Conservation (phyloP, 2,113 vertebrate genomes). For the Solea solea region DNA sequence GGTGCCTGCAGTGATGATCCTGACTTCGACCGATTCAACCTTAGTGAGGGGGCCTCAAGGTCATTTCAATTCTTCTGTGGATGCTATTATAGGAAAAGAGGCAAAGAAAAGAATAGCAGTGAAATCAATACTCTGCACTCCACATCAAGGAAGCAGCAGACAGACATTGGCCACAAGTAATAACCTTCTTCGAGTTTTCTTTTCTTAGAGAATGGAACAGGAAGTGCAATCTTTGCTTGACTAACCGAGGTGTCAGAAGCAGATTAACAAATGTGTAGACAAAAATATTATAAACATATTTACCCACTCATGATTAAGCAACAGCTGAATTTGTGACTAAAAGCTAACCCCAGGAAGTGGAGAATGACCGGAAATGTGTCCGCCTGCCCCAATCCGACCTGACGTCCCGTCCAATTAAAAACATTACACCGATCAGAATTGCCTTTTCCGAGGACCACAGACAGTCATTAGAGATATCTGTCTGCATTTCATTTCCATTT, state of each 20-base stretch:
- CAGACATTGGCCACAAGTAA: background rate
- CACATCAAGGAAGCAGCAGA: conserved; percentile 11
- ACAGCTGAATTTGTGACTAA: conserved; percentile 23
- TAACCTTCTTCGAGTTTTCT: background rate
- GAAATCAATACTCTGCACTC: conserved; percentile 15
- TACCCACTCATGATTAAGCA: conserved; percentile 35
- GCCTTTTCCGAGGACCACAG: conserved; percentile 30
- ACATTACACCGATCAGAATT: conserved; percentile 40
- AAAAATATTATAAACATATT: background rate
- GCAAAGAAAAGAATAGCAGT: conserved; percentile 7
- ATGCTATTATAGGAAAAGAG: conserved; percentile 66
- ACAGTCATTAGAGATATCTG: conserved; percentile 49
- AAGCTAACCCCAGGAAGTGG: conserved; percentile 16
- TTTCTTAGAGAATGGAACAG: background rate
- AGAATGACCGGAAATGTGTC: conserved; percentile 37
- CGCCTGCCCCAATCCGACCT: conserved; percentile 33
- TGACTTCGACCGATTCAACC: background rate
- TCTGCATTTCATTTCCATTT: conserved; percentile 68
- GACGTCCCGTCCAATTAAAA: conserved; percentile 55
- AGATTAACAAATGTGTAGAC: conserved; percentile 7
- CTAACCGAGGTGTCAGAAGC: conserved; percentile 4
- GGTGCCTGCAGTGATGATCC: conserved; percentile 3
- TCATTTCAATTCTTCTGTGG: conserved; percentile 61
- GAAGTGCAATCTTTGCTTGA: conserved; percentile 3
- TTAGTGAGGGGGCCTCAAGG: conserved; percentile 7